Evolutionary conservation across 2,113 vertebrate species (phyloP).

Genomic region (Orientallactaga bullata): DNA sequence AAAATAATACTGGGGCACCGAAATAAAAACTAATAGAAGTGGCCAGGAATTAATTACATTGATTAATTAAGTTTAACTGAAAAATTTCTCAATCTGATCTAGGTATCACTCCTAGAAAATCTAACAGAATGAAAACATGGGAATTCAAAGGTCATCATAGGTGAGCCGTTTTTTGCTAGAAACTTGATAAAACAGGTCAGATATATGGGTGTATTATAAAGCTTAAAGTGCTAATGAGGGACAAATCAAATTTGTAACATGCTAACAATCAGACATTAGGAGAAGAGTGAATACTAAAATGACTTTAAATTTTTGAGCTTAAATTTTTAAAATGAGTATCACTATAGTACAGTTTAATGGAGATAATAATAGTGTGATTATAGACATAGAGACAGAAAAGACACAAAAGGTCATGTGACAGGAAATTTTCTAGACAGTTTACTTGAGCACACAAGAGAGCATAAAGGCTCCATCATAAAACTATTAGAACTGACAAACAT

Average conservation of each 20-base stretch:
- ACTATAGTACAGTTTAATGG: not conserved
- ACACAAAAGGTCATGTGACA: not conserved
- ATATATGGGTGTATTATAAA: slow-evolving; percentile 11
- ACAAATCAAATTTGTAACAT: slow-evolving; percentile 18
- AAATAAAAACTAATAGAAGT: not conserved
- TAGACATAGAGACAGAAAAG: not conserved
- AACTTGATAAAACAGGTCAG: not conserved
- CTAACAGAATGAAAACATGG: not conserved
- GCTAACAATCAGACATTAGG: not conserved
- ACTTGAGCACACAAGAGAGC: not conserved
- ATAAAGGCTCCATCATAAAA: too few species aligned
- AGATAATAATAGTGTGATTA: slow-evolving; percentile 1
- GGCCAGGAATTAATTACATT: not conserved
- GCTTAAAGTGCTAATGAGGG: not conserved
- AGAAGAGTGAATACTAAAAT: not conserved
- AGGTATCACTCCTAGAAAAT: not conserved
- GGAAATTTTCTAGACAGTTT: slow-evolving; percentile 2
- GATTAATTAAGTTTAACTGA: not conserved
- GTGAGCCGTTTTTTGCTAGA: not conserved
- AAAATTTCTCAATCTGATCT: not conserved
- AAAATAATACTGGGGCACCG: not conserved
- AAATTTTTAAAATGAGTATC: not conserved
- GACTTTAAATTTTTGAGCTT: not conserved
- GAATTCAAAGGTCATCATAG: not conserved
- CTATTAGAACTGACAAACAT: too few species aligned